Conservation (phyloP, 2,888 invertebrate species). For the Acleris sparsana region DNA sequence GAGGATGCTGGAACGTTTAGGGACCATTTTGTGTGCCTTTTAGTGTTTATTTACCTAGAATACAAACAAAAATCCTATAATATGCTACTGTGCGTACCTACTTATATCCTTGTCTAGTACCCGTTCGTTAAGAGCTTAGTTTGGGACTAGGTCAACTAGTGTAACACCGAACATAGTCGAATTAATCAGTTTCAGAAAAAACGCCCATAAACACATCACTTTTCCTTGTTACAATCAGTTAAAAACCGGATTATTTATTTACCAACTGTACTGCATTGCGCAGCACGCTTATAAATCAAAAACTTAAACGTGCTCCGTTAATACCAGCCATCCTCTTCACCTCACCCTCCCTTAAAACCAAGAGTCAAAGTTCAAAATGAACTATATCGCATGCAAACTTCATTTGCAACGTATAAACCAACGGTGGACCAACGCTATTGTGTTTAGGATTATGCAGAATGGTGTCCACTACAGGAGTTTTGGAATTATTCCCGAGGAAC, state of each 20-base stretch:
- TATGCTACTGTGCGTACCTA: no score
- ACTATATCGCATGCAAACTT: neutral
- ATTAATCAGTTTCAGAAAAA: no score
- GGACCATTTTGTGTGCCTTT: no score
- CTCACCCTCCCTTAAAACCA: neutral
- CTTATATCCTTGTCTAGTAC: no score
- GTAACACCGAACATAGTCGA: no score
- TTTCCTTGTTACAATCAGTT: neutral
- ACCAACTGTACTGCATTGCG: conserved; percentile 24
- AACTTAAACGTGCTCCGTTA: conserved; percentile 23
- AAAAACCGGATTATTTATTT: conserved; percentile 19
- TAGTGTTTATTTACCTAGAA: no score
- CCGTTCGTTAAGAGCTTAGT: no score
- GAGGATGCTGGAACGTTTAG: no score
- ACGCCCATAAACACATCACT: neutral
- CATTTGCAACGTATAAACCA: conserved; percentile 23
- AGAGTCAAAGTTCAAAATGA: conserved; percentile 4
- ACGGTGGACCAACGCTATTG: conserved; percentile 27
- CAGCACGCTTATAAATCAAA: conserved; percentile 31
- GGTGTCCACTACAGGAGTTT: conserved; percentile 29
- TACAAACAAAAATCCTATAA: no score
- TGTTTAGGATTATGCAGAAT: conserved; percentile 37
- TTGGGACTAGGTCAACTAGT: no score
- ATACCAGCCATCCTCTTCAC: neutral
- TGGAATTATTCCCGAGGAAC: conserved; percentile 23